A percentile compares a stretch with the other conserved stretches of the same genome.
Conservation (phyloP, 2,888 invertebrate genomes). For the Allygus modestus region DNA sequence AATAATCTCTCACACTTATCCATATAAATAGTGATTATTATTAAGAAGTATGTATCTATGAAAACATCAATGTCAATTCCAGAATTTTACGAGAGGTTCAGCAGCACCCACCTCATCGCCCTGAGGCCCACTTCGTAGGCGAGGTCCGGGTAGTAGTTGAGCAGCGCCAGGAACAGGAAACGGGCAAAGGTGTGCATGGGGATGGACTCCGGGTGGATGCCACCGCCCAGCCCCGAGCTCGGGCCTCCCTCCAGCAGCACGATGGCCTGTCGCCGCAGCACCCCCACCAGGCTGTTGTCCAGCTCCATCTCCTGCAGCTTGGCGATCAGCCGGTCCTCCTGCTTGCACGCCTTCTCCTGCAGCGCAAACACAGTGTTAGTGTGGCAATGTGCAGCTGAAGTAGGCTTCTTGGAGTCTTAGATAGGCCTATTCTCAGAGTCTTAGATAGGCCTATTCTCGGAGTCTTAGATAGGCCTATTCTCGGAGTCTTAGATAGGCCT, state of each 20-base stretch:
- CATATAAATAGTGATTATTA: too few relatives aligned
- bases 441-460: too few relatives aligned
- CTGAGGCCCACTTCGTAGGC: constrained; percentile 88
- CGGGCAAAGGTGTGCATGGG: constrained; percentile 92
- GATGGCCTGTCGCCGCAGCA: constrained; percentile 82
- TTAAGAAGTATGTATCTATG: too few relatives aligned
- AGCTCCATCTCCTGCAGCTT: constrained; percentile 87
- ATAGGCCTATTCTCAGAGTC: too few relatives aligned
- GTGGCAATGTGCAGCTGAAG: too few relatives aligned
- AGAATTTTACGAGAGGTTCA: too few relatives aligned
- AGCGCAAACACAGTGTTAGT: not conserved
- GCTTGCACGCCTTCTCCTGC: constrained; percentile 82
- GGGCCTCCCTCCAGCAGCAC: constrained; percentile 87
- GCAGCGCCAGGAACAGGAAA: constrained; percentile 86
- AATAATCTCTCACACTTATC: too few relatives aligned
- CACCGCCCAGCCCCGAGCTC: constrained; percentile 84
- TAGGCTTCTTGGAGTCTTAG: too few relatives aligned
- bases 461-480: too few relatives aligned
- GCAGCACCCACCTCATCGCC: constrained; percentile 84
- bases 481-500: too few relatives aligned
- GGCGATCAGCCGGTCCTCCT: constrained; percentile 87
- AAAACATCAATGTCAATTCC: too few relatives aligned
- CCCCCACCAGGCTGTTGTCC: constrained; percentile 83
- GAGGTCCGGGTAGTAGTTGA: constrained; percentile 86
- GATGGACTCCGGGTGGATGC: constrained; percentile 88